Base-by-base conservation (phyloP, 2,888 invertebrate species). In the Palloptera scutellata region DNA sequence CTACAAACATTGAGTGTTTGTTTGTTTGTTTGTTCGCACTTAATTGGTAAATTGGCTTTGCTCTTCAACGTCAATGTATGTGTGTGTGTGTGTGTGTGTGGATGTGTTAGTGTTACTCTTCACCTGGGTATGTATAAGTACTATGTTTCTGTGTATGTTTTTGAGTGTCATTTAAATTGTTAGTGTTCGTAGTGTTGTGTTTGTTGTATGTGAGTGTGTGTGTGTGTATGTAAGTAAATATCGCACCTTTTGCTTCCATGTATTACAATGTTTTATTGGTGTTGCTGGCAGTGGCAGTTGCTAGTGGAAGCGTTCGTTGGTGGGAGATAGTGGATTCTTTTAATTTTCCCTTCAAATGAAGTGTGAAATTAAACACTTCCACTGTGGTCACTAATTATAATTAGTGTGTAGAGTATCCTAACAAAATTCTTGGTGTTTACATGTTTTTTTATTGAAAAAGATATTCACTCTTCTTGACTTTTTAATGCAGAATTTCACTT, bases 41-140 rank as follows among this genome's bases (percentile, higher is more conserved):
- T 67, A 67, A 67, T 67, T 67, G 63, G 53, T 64, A 67, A 67
- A 67, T 63, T 67, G 63, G 59, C 67, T 60, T 51, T 54, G 9
- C 67, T 62, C 57, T 55, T 43, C 55, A 54, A 13, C 5, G 41
- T n/a, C 1, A n/a, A 20, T 43, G 3, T 30, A n/a, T 15, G 61
- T 61, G 61, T 17, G 61, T n/a, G 53, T 53, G 40, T 40, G 53
- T 2, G 8, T 48, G 48, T 9, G 15, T 15, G 15, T 48, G 11
- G 8, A 48, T 48, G 15, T 48, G 48, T 48, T 10, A 10, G 48
- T 15, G 11, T 59, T n/a, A 13, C 12, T n/a, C 6, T 55, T 20
- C 30, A 11, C 10, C 13, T 53, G 1, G 1, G 53, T 53, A 9
- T 55, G 41, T 55, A 30, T 55, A 30, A 1, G 30, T 12, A 11